Base-by-base conservation (phyloP, 2,797 vertebrate species). In the Enteromius fasciolatus region DNA sequence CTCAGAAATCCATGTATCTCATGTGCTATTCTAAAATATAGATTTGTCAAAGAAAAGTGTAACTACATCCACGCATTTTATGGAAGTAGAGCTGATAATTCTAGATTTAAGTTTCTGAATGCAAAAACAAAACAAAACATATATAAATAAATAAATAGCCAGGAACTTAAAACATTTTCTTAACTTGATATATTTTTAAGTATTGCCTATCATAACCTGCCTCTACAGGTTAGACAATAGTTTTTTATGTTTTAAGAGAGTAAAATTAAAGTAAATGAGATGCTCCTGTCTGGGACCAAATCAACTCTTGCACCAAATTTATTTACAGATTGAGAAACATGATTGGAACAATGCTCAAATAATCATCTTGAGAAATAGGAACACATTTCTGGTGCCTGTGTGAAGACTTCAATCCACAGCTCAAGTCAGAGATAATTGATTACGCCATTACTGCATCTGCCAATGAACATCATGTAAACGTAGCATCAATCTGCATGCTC, bases 251-350 rank as follows among this genome's bases (percentile, higher is more conserved):
- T 57, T 61, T 28, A 31, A n/a, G n/a, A 57, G 48, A 80, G 12
- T 41, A 6, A 41, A 59, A 59, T 31, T 11, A 61, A 63, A 12
- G 25, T 39, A 63, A 63, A 81, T 73, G n/a, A 81, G 36, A 36
- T 57, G 3, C 17, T 72, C 39, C 39, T 75, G n/a, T 54, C 31
- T 67, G 17, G 17, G 50, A 57, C 48, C 67, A 84, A 50, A 84
- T 52, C 54, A 52, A 64, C 28, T 80, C 41, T 69, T 67, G 3
- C 54, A 67, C 12, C 39, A 59, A 67, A 67, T 69, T n/a, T 82
- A 76, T 78, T 85, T 73, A 82, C 74, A 74, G 57, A 52, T 54
- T 82, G 74, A 67, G 64, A 78, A 64, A 64, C 33, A 59, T 78
- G 80, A 74, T 39, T 82, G 78, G 20, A 81, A 57, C 33, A 64